phyloP scores from a whole-genome alignment of 2,797 vertebrate species.

The Enteromius trimaculatus region DNA sequence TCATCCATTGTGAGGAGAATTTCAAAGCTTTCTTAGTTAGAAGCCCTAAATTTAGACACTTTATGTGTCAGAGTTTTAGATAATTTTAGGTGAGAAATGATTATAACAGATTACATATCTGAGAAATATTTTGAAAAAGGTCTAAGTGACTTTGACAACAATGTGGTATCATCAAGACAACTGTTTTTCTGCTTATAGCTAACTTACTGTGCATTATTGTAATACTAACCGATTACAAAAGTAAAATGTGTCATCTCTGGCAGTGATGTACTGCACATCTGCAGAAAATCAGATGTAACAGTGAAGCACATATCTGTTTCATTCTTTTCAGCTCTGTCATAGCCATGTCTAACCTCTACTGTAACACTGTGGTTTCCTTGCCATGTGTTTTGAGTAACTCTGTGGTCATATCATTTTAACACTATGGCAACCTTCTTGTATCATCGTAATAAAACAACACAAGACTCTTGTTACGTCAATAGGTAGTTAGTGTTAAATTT shows the following conservation, averaged over 20 bases:
- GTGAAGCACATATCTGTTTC: slow-evolving; percentile 38
- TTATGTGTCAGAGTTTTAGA: not conserved
- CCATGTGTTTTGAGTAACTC: slow-evolving; percentile 42
- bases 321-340: slow-evolving; percentile 39
- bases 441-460: slow-evolving; percentile 30
- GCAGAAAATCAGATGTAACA: slow-evolving; percentile 20
- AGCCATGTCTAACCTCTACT: slow-evolving; percentile 11
- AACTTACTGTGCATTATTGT: not conserved
- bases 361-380: slow-evolving; percentile 36
- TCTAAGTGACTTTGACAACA: slow-evolving; percentile 18
- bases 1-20: not conserved
- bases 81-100: not conserved
- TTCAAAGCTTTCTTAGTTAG: not conserved
- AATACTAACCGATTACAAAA: slow-evolving; percentile 20
- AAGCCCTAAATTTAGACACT: slow-evolving; percentile 4
- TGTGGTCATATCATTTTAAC: slow-evolving; percentile 34
- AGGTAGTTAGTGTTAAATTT: slow-evolving; percentile 35
- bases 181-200: not conserved
- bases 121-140: not conserved
- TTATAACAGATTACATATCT: not conserved
- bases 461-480: slow-evolving; percentile 22
- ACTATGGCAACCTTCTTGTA: slow-evolving; percentile 21
- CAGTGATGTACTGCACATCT: slow-evolving; percentile 21
- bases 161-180: not conserved
- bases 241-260: slow-evolving; percentile 31